A percentile compares a stretch with the other conserved stretches of the same genome.
Evolutionary conservation across 2,113 vertebrate species (phyloP).

Genomic region (Myrmecobius fasciatus): DNA sequence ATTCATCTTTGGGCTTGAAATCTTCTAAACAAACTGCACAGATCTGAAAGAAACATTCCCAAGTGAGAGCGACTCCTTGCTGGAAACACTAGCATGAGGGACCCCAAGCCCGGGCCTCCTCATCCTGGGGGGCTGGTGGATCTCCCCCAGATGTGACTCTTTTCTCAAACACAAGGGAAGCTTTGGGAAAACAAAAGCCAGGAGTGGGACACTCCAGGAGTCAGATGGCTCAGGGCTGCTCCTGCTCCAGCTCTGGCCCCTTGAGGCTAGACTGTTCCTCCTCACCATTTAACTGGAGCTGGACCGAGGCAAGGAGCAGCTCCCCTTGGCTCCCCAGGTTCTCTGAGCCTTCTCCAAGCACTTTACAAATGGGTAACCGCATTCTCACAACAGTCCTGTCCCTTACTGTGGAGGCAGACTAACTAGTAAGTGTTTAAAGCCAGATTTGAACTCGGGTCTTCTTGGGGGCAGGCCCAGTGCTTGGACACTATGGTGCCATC

Average conservation of each 20-base stretch:
- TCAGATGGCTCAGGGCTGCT: background rate
- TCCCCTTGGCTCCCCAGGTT: background rate
- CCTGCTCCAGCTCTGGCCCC: background rate
- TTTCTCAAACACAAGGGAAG: too few species aligned
- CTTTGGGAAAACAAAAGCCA: background rate
- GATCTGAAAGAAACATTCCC: constrained; percentile 86
- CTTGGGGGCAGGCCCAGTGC: background rate
- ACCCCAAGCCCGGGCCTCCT: background rate
- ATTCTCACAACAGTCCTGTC: background rate
- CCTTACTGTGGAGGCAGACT: background rate
- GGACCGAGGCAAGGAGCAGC: background rate
- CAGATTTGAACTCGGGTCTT: background rate
- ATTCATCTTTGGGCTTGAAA: constrained; percentile 98
- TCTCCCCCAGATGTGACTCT: background rate
- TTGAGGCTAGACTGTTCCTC: too few species aligned
- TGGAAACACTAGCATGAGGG: background rate
- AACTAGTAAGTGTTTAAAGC: background rate
- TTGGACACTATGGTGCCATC: too few species aligned
- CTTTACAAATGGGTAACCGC: background rate
- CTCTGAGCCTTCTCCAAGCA: too few species aligned
- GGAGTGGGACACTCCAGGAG: background rate
- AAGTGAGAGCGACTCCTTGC: constrained; percentile 26
- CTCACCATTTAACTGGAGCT: too few species aligned
- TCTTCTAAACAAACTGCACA: constrained; percentile 99
- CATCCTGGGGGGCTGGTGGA: too few species aligned